A percentile compares a stretch with the other conserved stretches of the same genome.
These are phyloP conservation scores for Proteles cristata DNA, from an alignment of 2,113 vertebrate genomes.

Conservation along the genomic window DNA sequence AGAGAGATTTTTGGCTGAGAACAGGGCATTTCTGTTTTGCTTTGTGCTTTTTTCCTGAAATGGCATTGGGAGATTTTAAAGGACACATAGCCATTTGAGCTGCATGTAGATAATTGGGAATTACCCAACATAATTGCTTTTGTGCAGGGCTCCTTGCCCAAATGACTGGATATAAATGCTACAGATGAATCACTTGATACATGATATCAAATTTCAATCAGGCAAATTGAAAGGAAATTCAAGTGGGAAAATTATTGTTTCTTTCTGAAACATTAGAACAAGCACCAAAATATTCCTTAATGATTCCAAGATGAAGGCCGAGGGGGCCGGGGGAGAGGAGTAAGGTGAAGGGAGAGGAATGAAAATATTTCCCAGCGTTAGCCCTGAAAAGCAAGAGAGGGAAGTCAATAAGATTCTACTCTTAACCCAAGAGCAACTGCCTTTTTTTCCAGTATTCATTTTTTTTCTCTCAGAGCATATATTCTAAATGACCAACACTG, in stretches of 20 bases:
- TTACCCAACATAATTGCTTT: conserved; percentile 61
- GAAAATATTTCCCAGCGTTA: neutral
- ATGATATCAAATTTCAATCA: conserved; percentile 61
- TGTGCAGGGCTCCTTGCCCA: conserved; percentile 37
- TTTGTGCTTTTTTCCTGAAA: conserved; percentile 54
- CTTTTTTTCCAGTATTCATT: neutral
- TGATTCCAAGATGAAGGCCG: neutral
- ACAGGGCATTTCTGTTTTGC: neutral
- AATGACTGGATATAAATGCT: conserved; percentile 42
- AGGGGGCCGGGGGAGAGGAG: accelerated
- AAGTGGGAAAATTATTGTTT: conserved; percentile 30
- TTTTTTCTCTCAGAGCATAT: neutral
- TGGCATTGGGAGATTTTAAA: conserved; percentile 56
- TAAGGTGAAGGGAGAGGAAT: neutral
- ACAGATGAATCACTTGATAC: conserved; percentile 42
- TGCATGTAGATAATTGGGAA: conserved; percentile 35
- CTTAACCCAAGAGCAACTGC: neutral
- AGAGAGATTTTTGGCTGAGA: conserved; percentile 8
- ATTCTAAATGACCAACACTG: neutral
- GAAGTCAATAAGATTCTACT: neutral
- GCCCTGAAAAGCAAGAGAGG: neutral
- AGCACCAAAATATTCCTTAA: neutral
- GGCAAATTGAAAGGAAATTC: conserved; percentile 39
- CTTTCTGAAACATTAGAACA: conserved; percentile 12
- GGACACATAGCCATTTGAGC: neutral